Conservation (phyloP, 2,113 vertebrate species). For the Scolopax mira region DNA sequence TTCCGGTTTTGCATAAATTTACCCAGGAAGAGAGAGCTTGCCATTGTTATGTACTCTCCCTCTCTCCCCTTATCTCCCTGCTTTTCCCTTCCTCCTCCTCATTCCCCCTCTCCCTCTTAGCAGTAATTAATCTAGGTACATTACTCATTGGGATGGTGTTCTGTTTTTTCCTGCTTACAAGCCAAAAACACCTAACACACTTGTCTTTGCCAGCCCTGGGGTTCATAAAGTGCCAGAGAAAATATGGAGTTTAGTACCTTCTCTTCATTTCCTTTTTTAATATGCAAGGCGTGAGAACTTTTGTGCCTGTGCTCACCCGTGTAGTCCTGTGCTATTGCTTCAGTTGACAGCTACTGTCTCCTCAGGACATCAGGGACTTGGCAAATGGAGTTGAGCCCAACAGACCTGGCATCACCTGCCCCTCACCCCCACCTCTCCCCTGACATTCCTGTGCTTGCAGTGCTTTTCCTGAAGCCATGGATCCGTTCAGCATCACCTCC, state of each 20-base stretch:
- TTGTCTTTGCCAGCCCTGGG: background rate
- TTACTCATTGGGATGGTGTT: background rate
- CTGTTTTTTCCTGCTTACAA: background rate
- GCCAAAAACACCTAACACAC: background rate
- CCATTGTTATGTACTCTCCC: background rate
- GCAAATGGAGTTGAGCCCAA: background rate
- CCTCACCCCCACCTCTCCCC: fast-evolving
- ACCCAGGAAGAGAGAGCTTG: background rate
- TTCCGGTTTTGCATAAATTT: background rate
- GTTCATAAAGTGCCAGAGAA: background rate
- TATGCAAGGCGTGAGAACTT: background rate
- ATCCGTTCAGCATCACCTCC: background rate
- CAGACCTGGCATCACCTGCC: background rate
- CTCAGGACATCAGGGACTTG: background rate
- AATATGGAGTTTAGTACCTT: background rate
- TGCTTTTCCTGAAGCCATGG: background rate
- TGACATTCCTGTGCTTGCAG: background rate
- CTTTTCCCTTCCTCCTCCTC: background rate
- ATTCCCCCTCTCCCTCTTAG: background rate
- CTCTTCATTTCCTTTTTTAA: background rate
- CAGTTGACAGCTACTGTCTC: background rate
- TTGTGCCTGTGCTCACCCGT: background rate
- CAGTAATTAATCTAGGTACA: background rate
- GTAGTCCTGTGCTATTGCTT: background rate
- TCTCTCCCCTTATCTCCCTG: background rate